Evolutionary conservation across 2,113 vertebrate species (phyloP), one percentile per base, ranked within the genome.

Genomic region (Dipodomys merriami): DNA sequence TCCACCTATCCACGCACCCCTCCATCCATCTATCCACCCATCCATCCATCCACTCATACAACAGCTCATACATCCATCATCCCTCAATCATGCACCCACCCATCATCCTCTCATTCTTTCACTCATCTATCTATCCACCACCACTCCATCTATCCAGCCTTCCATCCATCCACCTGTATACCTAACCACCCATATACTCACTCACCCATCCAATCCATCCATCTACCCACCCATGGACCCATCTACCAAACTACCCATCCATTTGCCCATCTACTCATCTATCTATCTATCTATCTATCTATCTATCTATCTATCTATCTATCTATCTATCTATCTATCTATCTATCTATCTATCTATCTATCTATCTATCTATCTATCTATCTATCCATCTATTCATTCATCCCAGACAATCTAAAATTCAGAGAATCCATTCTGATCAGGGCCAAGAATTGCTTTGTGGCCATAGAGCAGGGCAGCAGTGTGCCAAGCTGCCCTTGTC

Each of bases 381-480:
- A 57, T 57, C 53, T 20, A 72, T 7, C 16, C n/a, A 82, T 5
- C 23, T 27, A 44, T 3, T 25, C 35, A 29, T 65, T 16, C 65
- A 67, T 29, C 57, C 8, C 65, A 18, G 67, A 0, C 2, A 33
- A 60, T 25, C 4, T 33, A 85, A 27, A 13, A 1, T 22, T 10
- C 4, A 29, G 46, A 53, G 64, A 15, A 0, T 57, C 68, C 68
- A 77, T 33, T 22, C 60, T 23, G 33, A 30, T 33, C 13, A 35
- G 57, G 15, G 16, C 22, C 33, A 0, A 5, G 46, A 16, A 1
- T 20, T 7, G 25, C 6, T 18, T 16, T 62, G 68, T 7, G n/a
- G 49, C 18, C 6, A 1, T 1, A 6, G 13, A 39, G 23, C 35
- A 2, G 30, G 5, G 35, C 23, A 6, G 49, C 0, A 7, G 35